Evolutionary conservation across 2,797 vertebrate genomes (phyloP), one percentile per base, ranked within the genome.

Genomic region (Sciurus carolinensis): DNA sequence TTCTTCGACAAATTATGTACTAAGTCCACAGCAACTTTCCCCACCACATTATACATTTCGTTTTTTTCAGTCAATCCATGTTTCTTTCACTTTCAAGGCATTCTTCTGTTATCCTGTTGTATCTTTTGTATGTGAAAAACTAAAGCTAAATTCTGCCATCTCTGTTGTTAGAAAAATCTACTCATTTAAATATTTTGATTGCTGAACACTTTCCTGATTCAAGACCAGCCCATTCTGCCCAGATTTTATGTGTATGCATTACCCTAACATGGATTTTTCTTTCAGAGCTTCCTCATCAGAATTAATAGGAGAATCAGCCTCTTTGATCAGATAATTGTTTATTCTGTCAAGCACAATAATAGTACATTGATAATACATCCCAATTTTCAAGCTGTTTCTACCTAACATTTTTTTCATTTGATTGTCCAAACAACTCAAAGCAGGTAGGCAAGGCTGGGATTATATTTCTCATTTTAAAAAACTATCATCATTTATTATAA

Each of bases 51-150:
- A 90, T 44, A 80, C 64, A 76, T 73, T n/a, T 30, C 59, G 30
- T 72, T 91, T 93, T 73, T 83, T 50, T 81, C 22, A 30, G 4
- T 87, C 9, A 71, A 77, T 7, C 14, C 9, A 57, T 57, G 80
- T 91, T 92, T 84, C 71, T 88, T 91, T 91, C 39, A 57, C 36
- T 87, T n/a, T 28, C 54, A 77, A 77, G 94, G 4, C 33, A 66
- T 73, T 92, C 14, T 96, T 62, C 50, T 76, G 10, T 71, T 66
- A 66, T 52, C 17, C 9, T 33, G 3, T 12, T 71, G 18, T n/a
- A 7, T 82, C 62, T 87, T 91, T 96, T 91, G 72, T 66, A 84
- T n/a, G 82, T 73, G 28, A 91, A 89, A 96, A 87, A 93, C 79
- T 14, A 57, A 87, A 76, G 24, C 28, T 44, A 92, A 82, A 91